Conservation (phyloP, 1,140 invertebrate species). For the Adoxophyes honmai region DNA sequence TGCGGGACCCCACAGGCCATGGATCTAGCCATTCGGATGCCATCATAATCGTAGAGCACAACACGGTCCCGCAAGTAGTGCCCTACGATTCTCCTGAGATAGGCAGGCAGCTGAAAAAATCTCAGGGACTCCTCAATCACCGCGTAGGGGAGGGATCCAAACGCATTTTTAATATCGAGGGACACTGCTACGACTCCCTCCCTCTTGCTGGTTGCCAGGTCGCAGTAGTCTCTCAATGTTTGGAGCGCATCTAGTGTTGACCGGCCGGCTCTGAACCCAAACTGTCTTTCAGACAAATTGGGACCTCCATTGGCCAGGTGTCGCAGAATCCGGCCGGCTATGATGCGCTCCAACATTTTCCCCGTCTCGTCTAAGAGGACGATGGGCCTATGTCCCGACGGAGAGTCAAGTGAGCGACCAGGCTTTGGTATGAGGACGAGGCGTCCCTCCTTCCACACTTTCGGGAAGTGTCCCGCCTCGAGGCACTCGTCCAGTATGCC, state of each 20-base stretch:
- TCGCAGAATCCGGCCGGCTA: background rate
- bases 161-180: conserved; percentile 22
- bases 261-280: background rate
- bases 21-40: background rate
- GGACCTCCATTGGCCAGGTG: background rate
- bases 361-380: too few species aligned
- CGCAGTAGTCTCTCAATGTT: too few species aligned
- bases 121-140: conserved; percentile 14
- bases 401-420: too few species aligned
- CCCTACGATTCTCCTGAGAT: background rate
- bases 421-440: too few species aligned
- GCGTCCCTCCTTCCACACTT: too few species aligned
- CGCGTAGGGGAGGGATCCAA: conserved; percentile 16
- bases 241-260: too few species aligned
- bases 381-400: too few species aligned
- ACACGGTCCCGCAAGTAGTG: background rate
- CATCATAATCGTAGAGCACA: background rate
- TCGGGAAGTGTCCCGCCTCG: background rate
- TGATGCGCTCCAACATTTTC: too few species aligned
- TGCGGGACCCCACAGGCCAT: conserved; percentile 11
- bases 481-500: background rate
- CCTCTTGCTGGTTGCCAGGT: background rate
- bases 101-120: conserved; percentile 9
- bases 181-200: conserved; percentile 19
- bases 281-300: background rate